These are phyloP conservation scores for Dolichomitus sp. DNA, from an alignment of 2,888 invertebrate species.

Conservation along the genomic window DNA sequence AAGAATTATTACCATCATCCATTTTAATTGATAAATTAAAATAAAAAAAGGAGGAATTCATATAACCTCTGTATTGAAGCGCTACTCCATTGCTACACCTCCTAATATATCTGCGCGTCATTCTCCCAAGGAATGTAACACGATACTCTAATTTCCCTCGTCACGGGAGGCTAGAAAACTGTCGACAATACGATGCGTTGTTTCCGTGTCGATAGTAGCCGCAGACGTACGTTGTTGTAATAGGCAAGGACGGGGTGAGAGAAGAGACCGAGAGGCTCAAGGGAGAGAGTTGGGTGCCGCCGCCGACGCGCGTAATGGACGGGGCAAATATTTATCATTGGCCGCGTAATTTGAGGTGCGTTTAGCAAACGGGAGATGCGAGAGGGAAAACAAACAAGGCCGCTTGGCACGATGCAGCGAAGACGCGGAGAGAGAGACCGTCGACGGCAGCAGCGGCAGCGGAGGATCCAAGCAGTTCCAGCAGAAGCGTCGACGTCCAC, in stretches of 20 bases:
- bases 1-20: no score
- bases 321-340: constrained; percentile 85
- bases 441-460: constrained; percentile 22
- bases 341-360: constrained; percentile 85
- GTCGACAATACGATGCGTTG: not conserved
- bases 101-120: not conserved
- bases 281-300: constrained; percentile 61
- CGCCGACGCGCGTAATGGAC: constrained; percentile 80
- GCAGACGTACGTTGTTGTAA: constrained; percentile 1
- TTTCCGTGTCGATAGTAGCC: constrained; percentile 29
- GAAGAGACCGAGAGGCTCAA: constrained; percentile 67
- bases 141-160: constrained; percentile 63
- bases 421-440: not conserved
- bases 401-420: constrained; percentile 70
- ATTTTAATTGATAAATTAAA: not conserved
- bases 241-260: constrained; percentile 28
- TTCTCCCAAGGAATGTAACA: constrained; percentile 35
- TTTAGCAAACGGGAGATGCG: constrained; percentile 84
- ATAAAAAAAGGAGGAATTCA: not conserved
- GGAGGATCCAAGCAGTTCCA: not conserved
- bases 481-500: constrained; percentile 43
- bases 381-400: constrained; percentile 84
- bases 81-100: not conserved
- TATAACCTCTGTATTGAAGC: not conserved
- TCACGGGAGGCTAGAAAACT: constrained; percentile 29